Percentiles rank a stretch among this genome's conserved stretches.
Evolutionary conservation across 2,797 vertebrate genomes (phyloP).

Genomic region (Gallinago stenura): DNA sequence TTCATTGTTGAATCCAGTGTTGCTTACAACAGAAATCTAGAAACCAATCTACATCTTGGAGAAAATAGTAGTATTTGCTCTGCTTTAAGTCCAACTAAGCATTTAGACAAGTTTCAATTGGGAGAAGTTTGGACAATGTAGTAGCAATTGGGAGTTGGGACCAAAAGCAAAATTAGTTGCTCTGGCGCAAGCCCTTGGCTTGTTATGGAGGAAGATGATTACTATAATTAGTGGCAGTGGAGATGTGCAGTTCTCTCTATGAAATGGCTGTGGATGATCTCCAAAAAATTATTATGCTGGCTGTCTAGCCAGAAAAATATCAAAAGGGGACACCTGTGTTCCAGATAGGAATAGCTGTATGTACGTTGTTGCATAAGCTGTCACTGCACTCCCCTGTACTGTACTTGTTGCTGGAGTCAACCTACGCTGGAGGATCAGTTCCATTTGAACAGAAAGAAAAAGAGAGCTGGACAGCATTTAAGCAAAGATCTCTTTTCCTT

Average conservation of each 20-base stretch:
- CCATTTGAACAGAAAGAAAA: background rate
- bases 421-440: background rate
- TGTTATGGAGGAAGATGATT: slow-evolving; percentile 31
- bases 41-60: background rate
- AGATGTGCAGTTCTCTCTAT: slow-evolving; percentile 14
- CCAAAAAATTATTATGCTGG: slow-evolving; percentile 2
- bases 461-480: background rate
- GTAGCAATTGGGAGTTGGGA: background rate
- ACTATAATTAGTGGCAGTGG: slow-evolving; percentile 40
- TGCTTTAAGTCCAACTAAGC: background rate
- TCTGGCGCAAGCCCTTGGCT: background rate
- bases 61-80: background rate
- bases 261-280: slow-evolving; percentile 14
- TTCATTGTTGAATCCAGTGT: background rate
- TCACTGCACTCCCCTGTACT: background rate
- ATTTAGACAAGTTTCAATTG: background rate
- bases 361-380: background rate
- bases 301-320: slow-evolving; percentile 24
- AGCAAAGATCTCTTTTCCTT: background rate
- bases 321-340: slow-evolving; percentile 39
- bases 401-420: background rate
- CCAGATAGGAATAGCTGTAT: background rate
- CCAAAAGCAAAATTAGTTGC: slow-evolving; percentile 27
- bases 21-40: background rate
- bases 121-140: background rate